These are phyloP conservation scores for Agrochola macilenta DNA, from an alignment of 2,888 invertebrate genomes.

Conservation along the genomic window DNA sequence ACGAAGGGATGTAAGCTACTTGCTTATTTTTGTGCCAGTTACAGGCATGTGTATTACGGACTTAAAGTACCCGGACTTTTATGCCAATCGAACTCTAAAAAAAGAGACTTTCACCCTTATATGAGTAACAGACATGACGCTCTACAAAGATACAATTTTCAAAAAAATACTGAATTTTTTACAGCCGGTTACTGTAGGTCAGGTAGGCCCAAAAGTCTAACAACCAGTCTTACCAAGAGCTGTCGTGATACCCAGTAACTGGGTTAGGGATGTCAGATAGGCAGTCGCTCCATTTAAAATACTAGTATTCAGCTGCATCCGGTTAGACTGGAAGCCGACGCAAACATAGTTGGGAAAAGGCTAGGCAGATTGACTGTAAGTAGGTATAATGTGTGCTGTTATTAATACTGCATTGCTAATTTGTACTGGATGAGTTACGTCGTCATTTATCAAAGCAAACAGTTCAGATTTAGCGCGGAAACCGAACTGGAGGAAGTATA, in stretches of 20 bases:
- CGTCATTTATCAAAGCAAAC: slow-evolving; percentile 44
- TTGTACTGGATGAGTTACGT: slow-evolving; percentile 23
- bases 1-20: too few species aligned
- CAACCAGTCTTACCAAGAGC: not conserved
- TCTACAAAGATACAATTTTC: too few species aligned
- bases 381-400: not conserved
- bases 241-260: not conserved
- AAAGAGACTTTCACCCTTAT: not conserved
- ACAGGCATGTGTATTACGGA: too few species aligned
- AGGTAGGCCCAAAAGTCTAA: not conserved
- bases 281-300: too few species aligned
- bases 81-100: not conserved
- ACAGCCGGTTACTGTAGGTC: not conserved
- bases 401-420: slow-evolving; percentile 19
- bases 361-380: not conserved
- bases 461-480: slow-evolving; percentile 26
- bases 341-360: not conserved
- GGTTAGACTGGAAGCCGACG: not conserved
- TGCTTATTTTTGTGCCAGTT: too few species aligned
- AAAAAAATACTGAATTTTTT: too few species aligned
- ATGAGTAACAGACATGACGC: too few species aligned
- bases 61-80: too few species aligned
- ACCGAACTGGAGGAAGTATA: slow-evolving; percentile 32
- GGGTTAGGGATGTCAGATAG: too few species aligned
- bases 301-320: not conserved